Evolutionary conservation across 2,888 invertebrate genomes (phyloP).

Genomic region (Heliconius erato): DNA sequence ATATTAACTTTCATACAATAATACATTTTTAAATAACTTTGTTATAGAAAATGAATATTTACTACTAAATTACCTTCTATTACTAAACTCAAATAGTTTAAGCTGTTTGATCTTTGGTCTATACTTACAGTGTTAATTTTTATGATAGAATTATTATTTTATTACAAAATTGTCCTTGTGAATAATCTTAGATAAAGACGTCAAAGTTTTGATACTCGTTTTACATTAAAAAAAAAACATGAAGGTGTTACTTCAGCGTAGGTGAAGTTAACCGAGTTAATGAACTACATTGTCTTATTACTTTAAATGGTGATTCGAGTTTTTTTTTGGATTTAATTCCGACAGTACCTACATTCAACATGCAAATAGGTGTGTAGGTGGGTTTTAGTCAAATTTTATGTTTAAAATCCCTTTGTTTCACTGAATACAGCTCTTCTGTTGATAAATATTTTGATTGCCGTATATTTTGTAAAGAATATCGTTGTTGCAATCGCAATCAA

Average conservation of each 20-base stretch:
- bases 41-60: constrained; percentile 23
- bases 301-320: constrained; percentile 74
- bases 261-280: constrained; percentile 75
- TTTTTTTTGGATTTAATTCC: constrained; percentile 76
- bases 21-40: constrained; percentile 39
- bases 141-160: constrained; percentile 44
- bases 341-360: constrained; percentile 67
- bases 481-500: not conserved
- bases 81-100: not conserved
- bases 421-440: not conserved
- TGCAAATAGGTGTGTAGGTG: constrained; percentile 76
- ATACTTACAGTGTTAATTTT: constrained; percentile 46
- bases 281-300: constrained; percentile 83
- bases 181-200: constrained; percentile 49
- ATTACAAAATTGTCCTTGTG: constrained; percentile 41
- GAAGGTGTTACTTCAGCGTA: constrained; percentile 65
- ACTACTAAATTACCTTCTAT: not conserved
- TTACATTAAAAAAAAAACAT: constrained; percentile 45
- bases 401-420: constrained; percentile 26
- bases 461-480: not conserved
- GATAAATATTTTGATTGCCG: constrained; percentile 8
- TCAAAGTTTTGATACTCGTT: constrained; percentile 52
- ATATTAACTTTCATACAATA: constrained; percentile 25
- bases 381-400: constrained; percentile 56
- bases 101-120: constrained; percentile 37